Percentiles rank a stretch among this genome's conserved stretches.
phyloP scores from a whole-genome alignment of 1,140 invertebrate species.

The Penaeus indicus region DNA sequence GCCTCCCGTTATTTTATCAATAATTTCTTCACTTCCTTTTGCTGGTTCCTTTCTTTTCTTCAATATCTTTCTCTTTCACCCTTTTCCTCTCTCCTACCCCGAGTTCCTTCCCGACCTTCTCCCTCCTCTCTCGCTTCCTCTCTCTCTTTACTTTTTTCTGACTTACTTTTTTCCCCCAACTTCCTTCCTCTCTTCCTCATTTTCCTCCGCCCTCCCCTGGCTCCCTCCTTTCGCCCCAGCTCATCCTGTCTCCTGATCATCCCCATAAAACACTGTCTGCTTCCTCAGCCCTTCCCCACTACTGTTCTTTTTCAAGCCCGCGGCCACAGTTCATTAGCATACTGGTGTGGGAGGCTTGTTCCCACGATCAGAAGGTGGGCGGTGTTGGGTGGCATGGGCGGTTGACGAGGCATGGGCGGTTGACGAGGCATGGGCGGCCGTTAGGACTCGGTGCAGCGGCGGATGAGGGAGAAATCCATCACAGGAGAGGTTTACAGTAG shows the following conservation, averaged over 20 bases:
- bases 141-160: slow-evolving; percentile 32
- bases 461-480: too few species aligned
- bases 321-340: slow-evolving; percentile 49
- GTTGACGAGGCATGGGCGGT: not conserved
- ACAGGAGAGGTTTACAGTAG: too few species aligned
- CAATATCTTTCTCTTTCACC: not conserved
- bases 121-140: slow-evolving; percentile 4
- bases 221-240: not conserved
- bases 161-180: not conserved
- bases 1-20: not conserved
- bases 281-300: slow-evolving; percentile 1
- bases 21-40: not conserved
- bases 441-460: not conserved
- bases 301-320: slow-evolving; percentile 45
- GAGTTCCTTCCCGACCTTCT: too few species aligned
- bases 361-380: slow-evolving; percentile 38
- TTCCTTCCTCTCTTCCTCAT: not conserved
- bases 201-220: not conserved
- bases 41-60: not conserved
- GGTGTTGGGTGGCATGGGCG: slow-evolving; percentile 7
- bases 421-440: slow-evolving; percentile 4
- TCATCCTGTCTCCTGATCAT: not conserved
- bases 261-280: slow-evolving; percentile 39
- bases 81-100: not conserved
- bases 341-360: slow-evolving; percentile 25